Evolutionary conservation across 2,113 vertebrate species (phyloP).

Genomic region (Dromiciops gliroides): DNA sequence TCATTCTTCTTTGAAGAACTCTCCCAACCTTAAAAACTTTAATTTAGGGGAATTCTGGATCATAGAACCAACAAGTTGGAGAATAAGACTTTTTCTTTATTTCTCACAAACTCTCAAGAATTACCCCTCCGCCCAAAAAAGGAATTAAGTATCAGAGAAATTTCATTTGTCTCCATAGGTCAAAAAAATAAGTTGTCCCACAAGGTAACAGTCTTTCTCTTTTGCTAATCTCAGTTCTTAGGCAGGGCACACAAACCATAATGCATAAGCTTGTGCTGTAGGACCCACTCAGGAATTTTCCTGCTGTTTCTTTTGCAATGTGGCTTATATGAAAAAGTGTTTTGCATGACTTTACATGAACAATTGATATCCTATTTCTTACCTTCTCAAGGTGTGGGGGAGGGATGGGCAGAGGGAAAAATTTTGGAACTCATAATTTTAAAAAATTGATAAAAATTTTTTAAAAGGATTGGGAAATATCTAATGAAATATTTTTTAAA

Average conservation of each 20-base stretch:
- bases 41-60: neutral
- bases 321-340: neutral
- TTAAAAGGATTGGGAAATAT: neutral
- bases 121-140: neutral
- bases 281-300: neutral
- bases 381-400: neutral
- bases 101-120: neutral
- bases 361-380: neutral
- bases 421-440: neutral
- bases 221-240: neutral
- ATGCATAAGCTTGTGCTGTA: neutral
- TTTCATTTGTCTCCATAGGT: neutral
- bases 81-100: neutral
- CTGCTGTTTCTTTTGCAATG: neutral
- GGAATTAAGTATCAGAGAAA: neutral
- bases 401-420: neutral
- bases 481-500: neutral
- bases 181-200: neutral
- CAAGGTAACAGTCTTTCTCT: neutral
- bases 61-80: neutral
- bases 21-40: neutral
- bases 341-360: neutral
- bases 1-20: neutral
- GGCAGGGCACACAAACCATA: neutral
- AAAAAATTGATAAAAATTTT: neutral